Evolutionary conservation across 2,113 vertebrate species (phyloP).

Genomic region (Sardina pilchardus): DNA sequence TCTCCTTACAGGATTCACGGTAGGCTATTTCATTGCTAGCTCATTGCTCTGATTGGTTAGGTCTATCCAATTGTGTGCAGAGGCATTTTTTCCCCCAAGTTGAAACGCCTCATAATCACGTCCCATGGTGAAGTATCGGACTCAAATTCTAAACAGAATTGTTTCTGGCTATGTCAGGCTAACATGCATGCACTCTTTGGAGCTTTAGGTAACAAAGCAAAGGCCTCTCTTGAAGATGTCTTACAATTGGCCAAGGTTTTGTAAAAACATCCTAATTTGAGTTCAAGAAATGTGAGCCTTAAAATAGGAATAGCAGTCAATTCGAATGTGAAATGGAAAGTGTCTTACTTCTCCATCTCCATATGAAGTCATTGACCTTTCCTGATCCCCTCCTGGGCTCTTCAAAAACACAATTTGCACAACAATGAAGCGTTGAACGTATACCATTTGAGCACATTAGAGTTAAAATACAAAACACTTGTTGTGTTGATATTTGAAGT

Average conservation of each 20-base stretch:
- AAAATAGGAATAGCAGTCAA: background rate
- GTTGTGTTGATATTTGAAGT: slow-evolving; percentile 18
- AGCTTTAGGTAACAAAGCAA: background rate
- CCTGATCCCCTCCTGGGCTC: slow-evolving; percentile 69
- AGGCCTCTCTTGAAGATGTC: background rate
- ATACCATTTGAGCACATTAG: slow-evolving; percentile 53
- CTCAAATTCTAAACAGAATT: too few relatives aligned
- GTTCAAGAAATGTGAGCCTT: background rate
- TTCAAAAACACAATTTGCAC: slow-evolving; percentile 70
- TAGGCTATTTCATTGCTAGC: too few relatives aligned
- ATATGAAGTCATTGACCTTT: slow-evolving; percentile 61
- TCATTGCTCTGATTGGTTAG: too few relatives aligned
- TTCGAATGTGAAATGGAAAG: slow-evolving; percentile 40
- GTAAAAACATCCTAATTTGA: background rate
- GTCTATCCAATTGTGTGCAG: too few relatives aligned
- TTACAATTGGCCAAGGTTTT: background rate
- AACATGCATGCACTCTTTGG: background rate
- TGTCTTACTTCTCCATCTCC: slow-evolving; percentile 75
- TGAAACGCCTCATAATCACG: too few relatives aligned
- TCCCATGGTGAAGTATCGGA: too few relatives aligned
- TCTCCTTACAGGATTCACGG: too few relatives aligned
- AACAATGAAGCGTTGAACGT: slow-evolving; percentile 55
- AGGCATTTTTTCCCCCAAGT: too few relatives aligned
- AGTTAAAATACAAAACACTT: slow-evolving; percentile 17
- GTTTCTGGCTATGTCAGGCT: too few relatives aligned